These are phyloP conservation scores for Tetrapedia diversipes DNA, from an alignment of 2,888 invertebrate genomes.

Conservation along the genomic window DNA sequence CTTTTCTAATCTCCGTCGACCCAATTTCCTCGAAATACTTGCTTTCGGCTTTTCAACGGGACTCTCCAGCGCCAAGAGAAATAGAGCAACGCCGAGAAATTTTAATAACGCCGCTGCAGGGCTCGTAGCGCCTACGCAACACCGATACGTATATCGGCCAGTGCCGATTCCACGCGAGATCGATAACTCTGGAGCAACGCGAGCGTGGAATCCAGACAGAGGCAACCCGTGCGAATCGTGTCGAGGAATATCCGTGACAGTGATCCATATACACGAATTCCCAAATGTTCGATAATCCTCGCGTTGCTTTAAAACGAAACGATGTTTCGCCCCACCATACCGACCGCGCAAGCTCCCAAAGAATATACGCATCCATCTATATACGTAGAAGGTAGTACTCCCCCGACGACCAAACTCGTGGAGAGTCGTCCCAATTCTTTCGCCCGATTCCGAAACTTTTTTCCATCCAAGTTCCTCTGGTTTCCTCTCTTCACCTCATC, in stretches of 20 bases:
- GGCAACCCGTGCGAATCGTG: background rate
- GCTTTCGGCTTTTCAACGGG: conserved; percentile 1
- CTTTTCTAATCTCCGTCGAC: conserved; percentile 31
- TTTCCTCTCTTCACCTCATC: background rate
- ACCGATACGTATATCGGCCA: background rate
- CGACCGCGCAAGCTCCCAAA: too few species aligned
- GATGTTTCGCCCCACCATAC: background rate
- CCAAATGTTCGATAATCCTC: background rate
- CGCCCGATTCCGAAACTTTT: conserved; percentile 20
- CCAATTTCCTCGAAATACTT: conserved; percentile 22
- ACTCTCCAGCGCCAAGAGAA: background rate
- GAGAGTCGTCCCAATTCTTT: background rate
- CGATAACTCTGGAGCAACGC: background rate
- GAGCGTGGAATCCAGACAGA: background rate
- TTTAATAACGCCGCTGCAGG: conserved; percentile 8
- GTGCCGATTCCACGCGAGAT: background rate
- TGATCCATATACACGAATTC: background rate
- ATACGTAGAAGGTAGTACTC: too few species aligned
- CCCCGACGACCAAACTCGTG: background rate
- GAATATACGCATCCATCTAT: too few species aligned
- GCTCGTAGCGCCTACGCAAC: background rate
- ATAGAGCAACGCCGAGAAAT: conserved; percentile 1
- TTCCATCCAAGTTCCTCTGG: conserved; percentile 9
- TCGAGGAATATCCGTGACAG: background rate
- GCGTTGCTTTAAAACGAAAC: background rate